Evolutionary conservation across 1,140 invertebrate genomes (phyloP).

Genomic region (Prorops nasuta): DNA sequence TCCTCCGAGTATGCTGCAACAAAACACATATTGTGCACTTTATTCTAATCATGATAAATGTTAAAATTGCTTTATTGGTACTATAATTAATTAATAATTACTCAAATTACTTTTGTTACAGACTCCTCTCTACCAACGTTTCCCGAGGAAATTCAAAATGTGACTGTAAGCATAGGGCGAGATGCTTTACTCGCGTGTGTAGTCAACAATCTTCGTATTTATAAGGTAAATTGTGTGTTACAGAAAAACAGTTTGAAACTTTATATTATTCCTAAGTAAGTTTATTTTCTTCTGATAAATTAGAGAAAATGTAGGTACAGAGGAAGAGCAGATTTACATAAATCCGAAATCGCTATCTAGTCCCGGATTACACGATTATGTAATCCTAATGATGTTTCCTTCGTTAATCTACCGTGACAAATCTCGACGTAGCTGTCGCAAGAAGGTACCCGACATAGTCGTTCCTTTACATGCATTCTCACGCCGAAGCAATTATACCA

Average conservation of each 20-base stretch:
- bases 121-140: slow-evolving; percentile 73
- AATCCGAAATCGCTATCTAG: background rate
- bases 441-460: too few species aligned
- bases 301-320: too few species aligned
- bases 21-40: too few species aligned
- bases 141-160: slow-evolving; percentile 87
- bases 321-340: background rate
- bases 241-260: too few species aligned
- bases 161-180: slow-evolving; percentile 86
- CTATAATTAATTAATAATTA: too few species aligned
- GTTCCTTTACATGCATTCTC: background rate
- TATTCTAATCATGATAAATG: too few species aligned
- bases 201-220: slow-evolving; percentile 85
- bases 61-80: too few species aligned
- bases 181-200: slow-evolving; percentile 91
- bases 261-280: too few species aligned
- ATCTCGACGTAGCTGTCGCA: too few species aligned
- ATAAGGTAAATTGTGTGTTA: slow-evolving; percentile 71
- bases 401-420: background rate
- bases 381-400: background rate
- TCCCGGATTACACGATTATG: background rate
- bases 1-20: too few species aligned
- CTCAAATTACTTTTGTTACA: too few species aligned
- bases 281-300: too few species aligned
- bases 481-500: background rate